Evolutionary conservation across 2,113 vertebrate species (phyloP).

Genomic region (Ammodytes dubius): DNA sequence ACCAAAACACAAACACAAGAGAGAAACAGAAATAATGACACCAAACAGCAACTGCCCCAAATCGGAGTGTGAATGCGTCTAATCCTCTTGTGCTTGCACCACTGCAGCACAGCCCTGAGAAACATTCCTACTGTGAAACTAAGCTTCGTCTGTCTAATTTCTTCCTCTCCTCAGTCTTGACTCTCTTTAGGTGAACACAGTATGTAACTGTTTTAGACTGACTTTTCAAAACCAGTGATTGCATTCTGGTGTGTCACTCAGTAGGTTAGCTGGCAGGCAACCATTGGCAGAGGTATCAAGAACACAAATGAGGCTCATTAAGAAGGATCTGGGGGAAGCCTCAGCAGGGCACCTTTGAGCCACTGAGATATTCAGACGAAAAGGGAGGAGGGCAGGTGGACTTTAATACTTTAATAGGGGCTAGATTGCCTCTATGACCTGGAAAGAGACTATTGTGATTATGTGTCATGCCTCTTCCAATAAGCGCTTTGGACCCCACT

Average conservation of each 20-base stretch:
- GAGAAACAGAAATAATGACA: too few relatives aligned
- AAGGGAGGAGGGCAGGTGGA: conserved; percentile 17
- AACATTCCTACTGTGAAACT: conserved; percentile 20
- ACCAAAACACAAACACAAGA: too few relatives aligned
- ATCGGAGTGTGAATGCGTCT: conserved; percentile 27
- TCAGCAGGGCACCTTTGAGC: conserved; percentile 2
- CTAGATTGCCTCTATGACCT: background rate
- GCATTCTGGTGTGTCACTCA: background rate
- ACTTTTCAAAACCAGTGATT: conserved; percentile 7
- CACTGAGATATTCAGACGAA: conserved; percentile 2
- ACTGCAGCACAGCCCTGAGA: background rate
- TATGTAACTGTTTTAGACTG: background rate
- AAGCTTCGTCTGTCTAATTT: background rate
- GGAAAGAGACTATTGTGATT: conserved; percentile 14
- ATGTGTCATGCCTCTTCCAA: background rate
- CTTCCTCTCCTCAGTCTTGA: background rate
- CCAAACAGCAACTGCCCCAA: conserved; percentile 10
- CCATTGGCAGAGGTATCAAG: conserved; percentile 44
- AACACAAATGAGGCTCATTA: conserved; percentile 46
- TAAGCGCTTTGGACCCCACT: background rate
- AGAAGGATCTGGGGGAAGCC: conserved; percentile 19
- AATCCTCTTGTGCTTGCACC: conserved; percentile 48
- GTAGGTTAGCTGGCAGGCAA: conserved; percentile 37
- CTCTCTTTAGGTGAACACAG: conserved; percentile 1
- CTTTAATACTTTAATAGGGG: conserved; percentile 19